Evolutionary conservation across 1,140 invertebrate genomes (phyloP).

Genomic region (Caligus rogercresseyi): DNA sequence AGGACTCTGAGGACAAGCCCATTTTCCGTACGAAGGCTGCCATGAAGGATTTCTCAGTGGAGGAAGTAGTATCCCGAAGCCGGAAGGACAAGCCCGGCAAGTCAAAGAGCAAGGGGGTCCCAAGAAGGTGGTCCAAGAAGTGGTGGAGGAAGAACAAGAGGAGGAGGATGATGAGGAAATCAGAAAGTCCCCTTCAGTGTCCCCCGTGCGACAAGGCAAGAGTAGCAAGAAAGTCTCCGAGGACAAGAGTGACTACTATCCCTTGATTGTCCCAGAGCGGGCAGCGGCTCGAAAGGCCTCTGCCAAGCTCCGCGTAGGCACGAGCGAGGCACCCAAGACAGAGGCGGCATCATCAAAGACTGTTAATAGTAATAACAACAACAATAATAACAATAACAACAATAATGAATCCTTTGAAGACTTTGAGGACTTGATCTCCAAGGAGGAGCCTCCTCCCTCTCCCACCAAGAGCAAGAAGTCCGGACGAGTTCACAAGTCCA

Average conservation of each 20-base stretch:
- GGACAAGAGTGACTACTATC: conserved; percentile 2
- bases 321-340: background rate
- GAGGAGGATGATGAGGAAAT: conserved; percentile 22
- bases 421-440: background rate
- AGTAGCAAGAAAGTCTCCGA: conserved; percentile 27
- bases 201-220: conserved; percentile 26
- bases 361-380: background rate
- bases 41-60: conserved; percentile 52
- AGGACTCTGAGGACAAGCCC: conserved; percentile 10
- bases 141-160: conserved; percentile 33
- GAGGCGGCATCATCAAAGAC: background rate
- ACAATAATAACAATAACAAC: background rate
- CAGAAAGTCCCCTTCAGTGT: conserved; percentile 23
- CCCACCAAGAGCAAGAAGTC: background rate
- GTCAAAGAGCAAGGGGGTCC: too few species aligned
- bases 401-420: background rate
- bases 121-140: conserved; percentile 24
- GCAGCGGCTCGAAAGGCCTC: conserved; percentile 13
- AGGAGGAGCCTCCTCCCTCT: background rate
- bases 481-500: conserved; percentile 28
- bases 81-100: too few species aligned
- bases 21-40: conserved; percentile 52
- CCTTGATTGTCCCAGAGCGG: conserved; percentile 14
- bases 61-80: conserved; percentile 20
- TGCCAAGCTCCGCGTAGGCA: background rate